Conservation (phyloP, 2,113 vertebrate species). For the Scomber scombrus region DNA sequence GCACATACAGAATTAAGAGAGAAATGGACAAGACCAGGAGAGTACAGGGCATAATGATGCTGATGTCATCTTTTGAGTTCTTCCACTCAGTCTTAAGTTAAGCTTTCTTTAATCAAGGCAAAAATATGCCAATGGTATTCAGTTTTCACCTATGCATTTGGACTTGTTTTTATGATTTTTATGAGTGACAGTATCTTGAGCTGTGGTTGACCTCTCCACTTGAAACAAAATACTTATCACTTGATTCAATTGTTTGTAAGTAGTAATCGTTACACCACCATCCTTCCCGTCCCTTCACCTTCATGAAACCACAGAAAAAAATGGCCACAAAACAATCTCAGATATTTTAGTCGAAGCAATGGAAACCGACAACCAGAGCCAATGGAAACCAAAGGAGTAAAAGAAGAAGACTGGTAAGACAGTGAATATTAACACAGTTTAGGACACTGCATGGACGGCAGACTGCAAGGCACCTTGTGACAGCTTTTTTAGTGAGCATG, state of each 20-base stretch:
- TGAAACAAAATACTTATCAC: conserved; percentile 22
- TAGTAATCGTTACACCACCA: conserved; percentile 16
- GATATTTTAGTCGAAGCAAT: conserved; percentile 61
- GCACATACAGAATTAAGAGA: conserved; percentile 48
- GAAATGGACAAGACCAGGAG: conserved; percentile 53
- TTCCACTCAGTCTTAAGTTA: conserved; percentile 20
- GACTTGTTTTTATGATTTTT: neutral
- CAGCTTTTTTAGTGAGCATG: conserved; percentile 77
- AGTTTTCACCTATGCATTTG: neutral
- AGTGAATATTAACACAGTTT: conserved; percentile 56
- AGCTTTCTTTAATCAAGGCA: neutral
- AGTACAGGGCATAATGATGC: conserved; percentile 38
- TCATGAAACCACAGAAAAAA: conserved; percentile 60
- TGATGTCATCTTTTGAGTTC: conserved; percentile 30
- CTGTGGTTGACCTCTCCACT: conserved; percentile 4
- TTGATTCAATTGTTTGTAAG: conserved; percentile 4
- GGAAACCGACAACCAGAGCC: conserved; percentile 72
- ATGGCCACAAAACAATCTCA: conserved; percentile 51
- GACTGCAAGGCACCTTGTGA: conserved; percentile 76
- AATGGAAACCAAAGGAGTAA: conserved; percentile 73
- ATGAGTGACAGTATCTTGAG: conserved; percentile 21
- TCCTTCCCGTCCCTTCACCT: conserved; percentile 57
- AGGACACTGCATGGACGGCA: conserved; percentile 75
- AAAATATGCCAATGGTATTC: conserved; percentile 28
- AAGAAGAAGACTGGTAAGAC: conserved; percentile 69